These are phyloP conservation scores for Oscheius sp. DNA, from an alignment of 2,888 invertebrate genomes.

Conservation along the genomic window DNA sequence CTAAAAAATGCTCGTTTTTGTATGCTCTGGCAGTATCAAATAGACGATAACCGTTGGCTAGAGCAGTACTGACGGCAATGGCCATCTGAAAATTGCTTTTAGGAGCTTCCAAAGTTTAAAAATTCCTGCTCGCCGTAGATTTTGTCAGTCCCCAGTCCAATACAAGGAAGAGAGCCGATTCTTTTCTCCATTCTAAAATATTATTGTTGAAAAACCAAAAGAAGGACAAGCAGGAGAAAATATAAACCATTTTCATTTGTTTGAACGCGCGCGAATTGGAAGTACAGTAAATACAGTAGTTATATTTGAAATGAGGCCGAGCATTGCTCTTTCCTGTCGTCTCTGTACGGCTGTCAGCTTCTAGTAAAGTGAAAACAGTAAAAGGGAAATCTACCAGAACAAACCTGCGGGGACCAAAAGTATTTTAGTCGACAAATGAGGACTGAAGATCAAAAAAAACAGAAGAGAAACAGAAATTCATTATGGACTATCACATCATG, in stretches of 20 bases:
- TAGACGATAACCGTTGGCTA: slow-evolving; percentile 2
- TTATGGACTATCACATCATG: neutral
- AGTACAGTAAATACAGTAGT: too few species aligned
- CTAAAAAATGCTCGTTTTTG: slow-evolving; percentile 13
- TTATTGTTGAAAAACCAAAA: too few species aligned
- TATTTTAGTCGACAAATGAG: neutral
- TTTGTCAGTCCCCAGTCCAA: slow-evolving; percentile 18
- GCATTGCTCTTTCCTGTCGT: neutral
- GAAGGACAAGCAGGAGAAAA: neutral
- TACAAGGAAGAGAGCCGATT: neutral
- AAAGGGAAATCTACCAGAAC: neutral
- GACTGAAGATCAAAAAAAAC: neutral
- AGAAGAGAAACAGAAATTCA: neutral
- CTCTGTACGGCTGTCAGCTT: too few species aligned
- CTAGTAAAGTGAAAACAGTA: neutral
- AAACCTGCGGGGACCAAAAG: neutral
- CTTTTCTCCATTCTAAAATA: slow-evolving; percentile 1
- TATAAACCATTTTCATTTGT: neutral
- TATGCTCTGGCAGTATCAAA: slow-evolving; percentile 27
- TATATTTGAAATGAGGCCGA: too few species aligned
- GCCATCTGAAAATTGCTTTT: slow-evolving; percentile 3
- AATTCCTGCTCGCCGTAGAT: slow-evolving; percentile 11
- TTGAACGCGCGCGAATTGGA: too few species aligned
- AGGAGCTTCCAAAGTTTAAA: neutral
- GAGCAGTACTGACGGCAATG: neutral